Evolutionary conservation across 2,113 vertebrate species (phyloP).

Genomic region (Muntiacus reevesi): DNA sequence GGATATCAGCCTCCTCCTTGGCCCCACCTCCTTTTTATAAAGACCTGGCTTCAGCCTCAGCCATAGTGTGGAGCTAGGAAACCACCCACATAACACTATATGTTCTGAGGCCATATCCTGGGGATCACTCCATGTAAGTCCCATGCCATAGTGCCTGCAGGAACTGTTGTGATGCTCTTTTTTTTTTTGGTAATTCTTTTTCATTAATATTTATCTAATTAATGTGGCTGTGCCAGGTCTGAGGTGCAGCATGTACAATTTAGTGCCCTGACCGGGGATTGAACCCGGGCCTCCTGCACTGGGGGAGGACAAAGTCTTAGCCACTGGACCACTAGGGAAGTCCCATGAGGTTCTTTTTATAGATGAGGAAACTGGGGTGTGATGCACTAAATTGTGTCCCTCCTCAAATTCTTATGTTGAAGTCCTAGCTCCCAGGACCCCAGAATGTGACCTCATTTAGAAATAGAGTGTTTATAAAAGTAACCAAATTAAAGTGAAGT

Average conservation of each 20-base stretch:
- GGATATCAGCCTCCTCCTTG: background rate
- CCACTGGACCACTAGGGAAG: background rate
- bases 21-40: background rate
- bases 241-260: background rate
- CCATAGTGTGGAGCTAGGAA: background rate
- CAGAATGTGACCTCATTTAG: background rate
- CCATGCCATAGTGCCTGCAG: background rate
- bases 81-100: rapidly evolving
- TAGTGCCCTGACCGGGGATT: background rate
- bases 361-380: background rate
- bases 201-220: background rate
- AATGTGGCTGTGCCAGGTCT: background rate
- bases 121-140: background rate
- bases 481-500: background rate
- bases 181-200: background rate
- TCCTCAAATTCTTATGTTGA: background rate
- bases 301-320: background rate
- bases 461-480: background rate
- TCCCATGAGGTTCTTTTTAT: background rate
- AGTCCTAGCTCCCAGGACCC: too few relatives aligned
- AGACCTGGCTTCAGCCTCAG: background rate
- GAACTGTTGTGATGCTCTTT: background rate
- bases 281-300: background rate
- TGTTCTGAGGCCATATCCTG: too few relatives aligned
- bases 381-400: background rate